Conservation (phyloP, 2,888 invertebrate genomes). For the Julus scandinavius region DNA sequence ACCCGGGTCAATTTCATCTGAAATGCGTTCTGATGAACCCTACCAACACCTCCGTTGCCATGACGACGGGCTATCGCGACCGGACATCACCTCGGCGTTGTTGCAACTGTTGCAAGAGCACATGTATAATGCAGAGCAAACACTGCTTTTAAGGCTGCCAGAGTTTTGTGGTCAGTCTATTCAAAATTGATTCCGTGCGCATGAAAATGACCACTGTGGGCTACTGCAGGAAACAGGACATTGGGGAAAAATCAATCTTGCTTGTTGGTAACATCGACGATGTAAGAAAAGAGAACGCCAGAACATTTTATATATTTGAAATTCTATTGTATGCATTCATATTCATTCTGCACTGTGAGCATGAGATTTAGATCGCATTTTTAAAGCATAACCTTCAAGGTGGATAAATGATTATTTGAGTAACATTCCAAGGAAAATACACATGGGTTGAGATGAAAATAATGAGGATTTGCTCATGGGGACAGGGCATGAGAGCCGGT, state of each 20-base stretch:
- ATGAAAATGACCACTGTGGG: not conserved
- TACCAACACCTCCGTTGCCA: conserved; percentile 37
- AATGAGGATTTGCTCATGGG: too few species aligned
- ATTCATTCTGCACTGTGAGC: too few species aligned
- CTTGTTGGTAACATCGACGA: not conserved
- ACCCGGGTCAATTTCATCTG: conserved; percentile 32
- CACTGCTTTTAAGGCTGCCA: not conserved
- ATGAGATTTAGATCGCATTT: too few species aligned
- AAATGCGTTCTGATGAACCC: conserved; percentile 32
- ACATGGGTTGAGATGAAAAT: too few species aligned
- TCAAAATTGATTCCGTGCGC: not conserved
- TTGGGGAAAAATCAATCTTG: not conserved
- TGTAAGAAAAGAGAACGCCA: too few species aligned
- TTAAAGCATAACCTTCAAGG: too few species aligned
- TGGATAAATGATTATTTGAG: too few species aligned
- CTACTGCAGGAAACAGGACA: not conserved
- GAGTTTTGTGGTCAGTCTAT: not conserved
- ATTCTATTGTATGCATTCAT: too few species aligned
- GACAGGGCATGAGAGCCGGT: too few species aligned
- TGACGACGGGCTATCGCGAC: not conserved
- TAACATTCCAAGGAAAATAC: too few species aligned
- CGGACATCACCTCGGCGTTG: not conserved
- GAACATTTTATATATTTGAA: too few species aligned
- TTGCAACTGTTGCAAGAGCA: not conserved
- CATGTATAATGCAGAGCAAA: conserved; percentile 19